Percentiles rank a stretch among this genome's conserved stretches.
These are phyloP conservation scores for Lasioglossum malachurum DNA, from an alignment of 2,888 invertebrate genomes.

Conservation along the genomic window DNA sequence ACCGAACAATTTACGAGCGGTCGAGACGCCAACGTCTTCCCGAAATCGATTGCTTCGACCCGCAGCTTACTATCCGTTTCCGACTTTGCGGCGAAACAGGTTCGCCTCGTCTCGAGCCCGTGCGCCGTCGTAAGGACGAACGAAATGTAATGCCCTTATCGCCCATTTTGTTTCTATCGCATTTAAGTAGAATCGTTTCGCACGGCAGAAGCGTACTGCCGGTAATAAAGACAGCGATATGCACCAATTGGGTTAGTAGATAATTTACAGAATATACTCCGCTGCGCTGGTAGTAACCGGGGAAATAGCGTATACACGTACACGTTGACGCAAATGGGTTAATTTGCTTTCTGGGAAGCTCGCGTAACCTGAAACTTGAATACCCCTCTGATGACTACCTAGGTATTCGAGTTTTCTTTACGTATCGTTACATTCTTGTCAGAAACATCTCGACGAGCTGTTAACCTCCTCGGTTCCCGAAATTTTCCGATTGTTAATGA, in stretches of 20 bases:
- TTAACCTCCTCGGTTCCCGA: no score
- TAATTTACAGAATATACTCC: not conserved
- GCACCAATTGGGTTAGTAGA: not conserved
- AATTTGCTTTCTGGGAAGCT: not conserved
- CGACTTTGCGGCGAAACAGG: not conserved
- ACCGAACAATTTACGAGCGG: not conserved
- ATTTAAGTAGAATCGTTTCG: not conserved
- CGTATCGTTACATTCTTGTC: not conserved
- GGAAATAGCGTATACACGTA: not conserved
- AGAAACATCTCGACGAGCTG: not conserved
- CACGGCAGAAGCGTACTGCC: not conserved
- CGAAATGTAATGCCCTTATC: no score
- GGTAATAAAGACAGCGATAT: not conserved
- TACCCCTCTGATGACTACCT: not conserved
- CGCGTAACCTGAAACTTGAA: not conserved
- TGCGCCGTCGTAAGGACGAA: no score
- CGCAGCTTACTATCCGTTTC: not conserved
- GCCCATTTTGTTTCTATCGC: not conserved
- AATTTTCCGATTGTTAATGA: not conserved
- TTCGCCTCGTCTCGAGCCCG: no score
- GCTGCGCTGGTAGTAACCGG: not conserved
- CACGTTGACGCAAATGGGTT: not conserved
- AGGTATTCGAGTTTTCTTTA: not conserved
- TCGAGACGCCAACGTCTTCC: not conserved
- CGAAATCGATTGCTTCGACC: not conserved